Percentiles rank a stretch among this genome's conserved stretches.
These are phyloP conservation scores for Ailuropoda melanoleuca DNA, from an alignment of 2,113 vertebrate species.

Conservation along the genomic window DNA sequence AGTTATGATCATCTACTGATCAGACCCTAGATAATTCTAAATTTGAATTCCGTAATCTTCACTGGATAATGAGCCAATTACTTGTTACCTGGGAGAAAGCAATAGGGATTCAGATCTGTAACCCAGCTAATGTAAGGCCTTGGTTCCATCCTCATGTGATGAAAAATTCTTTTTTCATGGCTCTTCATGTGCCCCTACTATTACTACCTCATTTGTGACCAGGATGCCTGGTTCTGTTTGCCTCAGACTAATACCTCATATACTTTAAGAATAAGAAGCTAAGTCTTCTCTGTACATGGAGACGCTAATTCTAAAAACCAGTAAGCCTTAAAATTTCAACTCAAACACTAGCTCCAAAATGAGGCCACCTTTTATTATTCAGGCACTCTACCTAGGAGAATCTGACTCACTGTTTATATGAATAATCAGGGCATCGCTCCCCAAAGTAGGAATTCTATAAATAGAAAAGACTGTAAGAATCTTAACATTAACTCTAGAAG, in stretches of 20 bases:
- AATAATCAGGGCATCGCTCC: not conserved
- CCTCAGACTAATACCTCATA: not conserved
- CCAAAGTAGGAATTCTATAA: not conserved
- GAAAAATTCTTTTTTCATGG: not conserved
- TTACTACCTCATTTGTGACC: not conserved
- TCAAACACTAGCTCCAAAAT: not conserved
- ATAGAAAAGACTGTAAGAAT: not conserved
- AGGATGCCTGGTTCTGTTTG: not conserved
- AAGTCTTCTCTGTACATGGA: not conserved
- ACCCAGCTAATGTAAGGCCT: not conserved
- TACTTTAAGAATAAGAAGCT: not conserved
- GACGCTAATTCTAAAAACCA: not conserved
- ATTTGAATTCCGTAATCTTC: not conserved
- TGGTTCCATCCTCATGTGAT: not conserved
- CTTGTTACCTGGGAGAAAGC: not conserved
- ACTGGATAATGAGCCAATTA: not conserved
- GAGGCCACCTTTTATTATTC: constrained; percentile 3
- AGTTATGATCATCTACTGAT: not conserved
- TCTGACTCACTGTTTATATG: not conserved
- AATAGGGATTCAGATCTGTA: not conserved
- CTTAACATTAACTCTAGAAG: not conserved
- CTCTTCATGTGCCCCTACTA: not conserved
- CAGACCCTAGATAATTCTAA: not conserved
- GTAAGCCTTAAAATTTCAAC: constrained; percentile 9
- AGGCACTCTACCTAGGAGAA: not conserved